phyloP scores from a whole-genome alignment of 1,140 invertebrate genomes.

The Drosophila subpulchrella region DNA sequence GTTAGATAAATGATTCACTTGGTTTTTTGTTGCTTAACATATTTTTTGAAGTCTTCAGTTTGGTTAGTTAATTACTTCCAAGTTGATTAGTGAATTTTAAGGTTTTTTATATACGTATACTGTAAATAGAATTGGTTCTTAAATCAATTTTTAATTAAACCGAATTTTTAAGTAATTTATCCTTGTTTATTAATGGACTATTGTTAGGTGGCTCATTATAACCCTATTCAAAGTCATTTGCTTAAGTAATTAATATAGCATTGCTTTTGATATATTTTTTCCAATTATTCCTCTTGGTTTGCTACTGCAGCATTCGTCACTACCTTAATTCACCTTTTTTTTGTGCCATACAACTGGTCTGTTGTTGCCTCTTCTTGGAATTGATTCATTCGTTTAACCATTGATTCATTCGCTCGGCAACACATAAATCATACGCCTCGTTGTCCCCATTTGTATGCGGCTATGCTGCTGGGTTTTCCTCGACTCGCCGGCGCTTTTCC shows the following conservation, averaged over 20 bases:
- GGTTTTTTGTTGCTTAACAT: not conserved
- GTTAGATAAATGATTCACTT: constrained; percentile 35
- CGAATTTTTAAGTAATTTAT: not conserved
- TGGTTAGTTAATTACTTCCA: not conserved
- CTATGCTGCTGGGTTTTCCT: not conserved
- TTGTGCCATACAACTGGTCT: not conserved
- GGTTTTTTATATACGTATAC: not conserved
- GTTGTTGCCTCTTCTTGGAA: not conserved
- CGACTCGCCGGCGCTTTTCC: constrained; percentile 7
- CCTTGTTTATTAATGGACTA: not conserved
- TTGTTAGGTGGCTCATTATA: not conserved
- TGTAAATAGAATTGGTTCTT: no score
- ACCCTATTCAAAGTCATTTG: not conserved
- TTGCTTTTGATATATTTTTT: no score
- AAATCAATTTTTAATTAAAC: not conserved
- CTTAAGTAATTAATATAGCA: not conserved
- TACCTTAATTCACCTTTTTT: not conserved
- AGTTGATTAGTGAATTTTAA: not conserved
- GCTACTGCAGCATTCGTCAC: not conserved
- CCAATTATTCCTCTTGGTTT: no score
- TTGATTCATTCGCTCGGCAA: not conserved
- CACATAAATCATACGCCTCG: constrained; percentile 7
- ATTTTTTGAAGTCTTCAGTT: constrained; percentile 1
- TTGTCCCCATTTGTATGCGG: constrained; percentile 12
- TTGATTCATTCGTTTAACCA: constrained; percentile 4